Evolutionary conservation across 2,888 invertebrate genomes (phyloP).

Genomic region (Euclidia mi): DNA sequence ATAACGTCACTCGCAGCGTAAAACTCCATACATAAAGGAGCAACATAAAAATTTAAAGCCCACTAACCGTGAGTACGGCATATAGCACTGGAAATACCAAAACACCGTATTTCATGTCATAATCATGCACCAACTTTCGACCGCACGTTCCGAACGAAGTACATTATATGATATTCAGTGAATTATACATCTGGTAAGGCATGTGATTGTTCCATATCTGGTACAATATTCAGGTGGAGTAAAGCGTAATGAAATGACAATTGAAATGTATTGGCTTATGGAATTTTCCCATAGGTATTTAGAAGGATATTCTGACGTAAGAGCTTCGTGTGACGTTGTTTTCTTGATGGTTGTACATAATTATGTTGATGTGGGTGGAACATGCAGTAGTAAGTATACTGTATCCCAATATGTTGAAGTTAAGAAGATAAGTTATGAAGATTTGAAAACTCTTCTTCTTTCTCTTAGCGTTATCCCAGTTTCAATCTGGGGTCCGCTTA

Average conservation of each 20-base stretch:
- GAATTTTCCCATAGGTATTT: background rate
- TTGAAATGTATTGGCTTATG: background rate
- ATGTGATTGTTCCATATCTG: conserved; percentile 5
- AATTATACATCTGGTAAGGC: conserved; percentile 29
- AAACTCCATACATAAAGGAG: background rate
- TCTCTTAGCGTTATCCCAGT: no score
- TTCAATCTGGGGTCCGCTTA: no score
- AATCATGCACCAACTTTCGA: conserved; percentile 29
- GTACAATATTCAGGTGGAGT: conserved; percentile 3
- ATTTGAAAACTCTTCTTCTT: no score
- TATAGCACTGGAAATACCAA: conserved; percentile 12
- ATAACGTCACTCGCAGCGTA: background rate
- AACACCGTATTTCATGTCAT: conserved; percentile 22
- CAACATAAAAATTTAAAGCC: conserved; percentile 13
- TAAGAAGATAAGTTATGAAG: no score
- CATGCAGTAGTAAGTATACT: no score
- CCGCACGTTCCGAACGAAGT: conserved; percentile 23
- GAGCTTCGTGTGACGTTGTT: no score
- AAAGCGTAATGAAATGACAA: conserved; percentile 1
- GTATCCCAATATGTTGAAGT: no score
- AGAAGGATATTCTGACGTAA: no score
- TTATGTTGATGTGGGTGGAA: no score
- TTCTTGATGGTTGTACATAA: no score
- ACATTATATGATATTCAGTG: conserved; percentile 44
- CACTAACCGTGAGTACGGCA: background rate